Evolutionary conservation across 2,888 invertebrate genomes (phyloP), one percentile per base, ranked within the genome.

Genomic region (Spodoptera littoralis): DNA sequence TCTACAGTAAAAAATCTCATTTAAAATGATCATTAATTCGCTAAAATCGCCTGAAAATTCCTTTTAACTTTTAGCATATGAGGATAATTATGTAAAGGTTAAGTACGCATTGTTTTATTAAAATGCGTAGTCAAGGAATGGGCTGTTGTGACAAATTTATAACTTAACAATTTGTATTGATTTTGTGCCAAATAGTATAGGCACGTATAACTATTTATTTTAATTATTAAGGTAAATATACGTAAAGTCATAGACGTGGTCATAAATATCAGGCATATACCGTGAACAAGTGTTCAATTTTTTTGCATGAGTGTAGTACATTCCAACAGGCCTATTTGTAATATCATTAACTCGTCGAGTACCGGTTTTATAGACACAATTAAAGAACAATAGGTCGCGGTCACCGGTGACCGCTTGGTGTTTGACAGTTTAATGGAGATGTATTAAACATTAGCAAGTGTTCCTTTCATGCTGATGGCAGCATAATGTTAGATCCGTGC

Each of bases 401-500:
- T n/a, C n/a, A n/a, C n/a, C n/a, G n/a, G n/a, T n/a, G n/a, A n/a
- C n/a, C n/a, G n/a, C n/a, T n/a, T n/a, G n/a, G n/a, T n/a, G n/a
- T n/a, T n/a, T n/a, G n/a, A n/a, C n/a, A n/a, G n/a, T n/a, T n/a
- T n/a, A 36, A 27, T 36, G 22, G 51, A 48, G 47, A 53, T 60
- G 55, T 66, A 56, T 66, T 55, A 68, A 62, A 59, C 68, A 74
- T 73, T 45, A 72, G 61, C 44, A 36, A 57, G 48, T 53, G 52
- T 44, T 36, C 36, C 36, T 9, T 60, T 53, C 44, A 57, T 62
- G 59, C 50, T 62, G 60, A 61, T 72, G 44, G 49, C 47, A 67
- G 75, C 75, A 75, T 76, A 74, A 76, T 78, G 66, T 75, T 55
- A 73, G 70, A 68, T 76, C 81, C 76, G 69, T 72, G 66, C 77